Conservation (phyloP, 2,888 invertebrate genomes). For the Ichneumon xanthorius region DNA sequence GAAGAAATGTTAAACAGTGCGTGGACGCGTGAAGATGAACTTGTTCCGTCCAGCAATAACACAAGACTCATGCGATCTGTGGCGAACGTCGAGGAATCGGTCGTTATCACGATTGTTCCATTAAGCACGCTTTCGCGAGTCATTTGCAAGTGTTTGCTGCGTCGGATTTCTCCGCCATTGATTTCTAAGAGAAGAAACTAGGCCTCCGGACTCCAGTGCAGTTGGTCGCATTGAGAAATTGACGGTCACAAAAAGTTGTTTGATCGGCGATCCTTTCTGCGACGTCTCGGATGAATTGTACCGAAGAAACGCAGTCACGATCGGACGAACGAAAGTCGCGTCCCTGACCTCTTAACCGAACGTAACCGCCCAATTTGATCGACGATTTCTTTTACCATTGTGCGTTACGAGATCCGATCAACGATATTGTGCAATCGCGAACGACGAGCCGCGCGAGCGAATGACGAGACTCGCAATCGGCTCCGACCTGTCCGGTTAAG, state of each 20-base stretch:
- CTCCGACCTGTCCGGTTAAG: conserved; percentile 35
- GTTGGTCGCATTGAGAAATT: conserved; percentile 67
- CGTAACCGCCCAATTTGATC: conserved; percentile 54
- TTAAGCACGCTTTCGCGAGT: conserved; percentile 81
- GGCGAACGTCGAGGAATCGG: neutral
- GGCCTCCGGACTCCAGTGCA: conserved; percentile 53
- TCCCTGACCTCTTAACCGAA: conserved; percentile 55
- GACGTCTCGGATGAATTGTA: conserved; percentile 37
- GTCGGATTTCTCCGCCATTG: conserved; percentile 71
- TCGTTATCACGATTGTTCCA: conserved; percentile 58
- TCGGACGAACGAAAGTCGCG: conserved; percentile 59
- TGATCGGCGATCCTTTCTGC: conserved; percentile 31
- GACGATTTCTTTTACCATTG: conserved; percentile 39
- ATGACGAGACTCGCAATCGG: neutral
- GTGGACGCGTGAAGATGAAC: neutral
- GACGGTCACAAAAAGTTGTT: conserved; percentile 27
- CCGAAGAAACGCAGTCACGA: conserved; percentile 29
- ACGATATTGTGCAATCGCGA: conserved; percentile 32
- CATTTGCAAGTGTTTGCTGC: conserved; percentile 25
- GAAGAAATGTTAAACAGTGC: neutral
- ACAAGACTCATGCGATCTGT: neutral
- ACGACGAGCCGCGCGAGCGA: neutral
- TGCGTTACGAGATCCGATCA: conserved; percentile 32
- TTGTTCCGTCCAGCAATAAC: neutral
- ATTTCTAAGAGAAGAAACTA: conserved; percentile 67